Evolutionary conservation across 1,140 invertebrate genomes (phyloP), one percentile per base, ranked within the genome.

Genomic region (Brachionus paranguensis): DNA sequence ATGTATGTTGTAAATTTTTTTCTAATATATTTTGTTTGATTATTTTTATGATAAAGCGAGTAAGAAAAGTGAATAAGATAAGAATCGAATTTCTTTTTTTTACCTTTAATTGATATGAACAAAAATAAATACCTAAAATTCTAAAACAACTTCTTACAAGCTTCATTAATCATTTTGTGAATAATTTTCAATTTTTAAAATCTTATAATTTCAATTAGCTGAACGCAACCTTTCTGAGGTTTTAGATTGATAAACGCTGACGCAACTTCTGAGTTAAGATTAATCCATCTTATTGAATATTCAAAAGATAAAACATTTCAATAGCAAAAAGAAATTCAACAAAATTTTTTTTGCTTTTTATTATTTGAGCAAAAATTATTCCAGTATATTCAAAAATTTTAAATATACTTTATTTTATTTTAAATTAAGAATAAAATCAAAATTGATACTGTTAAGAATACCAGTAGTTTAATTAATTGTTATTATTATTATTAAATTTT

Each of bases 1-100:
- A 60, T 60, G n/a, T 60, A 60, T 60, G n/a, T 60, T 60, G 17
- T 60, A 60, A 60, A 60, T 60, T 60, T 60, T 27, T 60, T 60
- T 20, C 53, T 33, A 68, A 68, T 33, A 41, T n/a, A 68, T 68
- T 68, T 29, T 68, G n/a, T 14, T 68, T 68, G 65, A 68, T 68
- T 37, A 37, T 37, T 68, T 68, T 68, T 37, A 68, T 68, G 33
- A 68, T 33, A 68, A 41, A 68, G 65, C 17, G 33, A 68, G n/a
- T 37, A 68, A 68, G 33, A 68, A 68, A 33, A 33, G 27, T 68
- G 33, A 68, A 68, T 68, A 37, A 68, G 27, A 33, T 68, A 68
- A 68, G 65, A 68, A 68, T 68, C 65, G n/a, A 33, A 41, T 68
- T 68, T 68, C 27, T 29, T 65, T 65, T 65, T 60, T 60, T 60